phyloP scores from a whole-genome alignment of 2,797 vertebrate genomes.

The Dendrocincla fuliginosa region DNA sequence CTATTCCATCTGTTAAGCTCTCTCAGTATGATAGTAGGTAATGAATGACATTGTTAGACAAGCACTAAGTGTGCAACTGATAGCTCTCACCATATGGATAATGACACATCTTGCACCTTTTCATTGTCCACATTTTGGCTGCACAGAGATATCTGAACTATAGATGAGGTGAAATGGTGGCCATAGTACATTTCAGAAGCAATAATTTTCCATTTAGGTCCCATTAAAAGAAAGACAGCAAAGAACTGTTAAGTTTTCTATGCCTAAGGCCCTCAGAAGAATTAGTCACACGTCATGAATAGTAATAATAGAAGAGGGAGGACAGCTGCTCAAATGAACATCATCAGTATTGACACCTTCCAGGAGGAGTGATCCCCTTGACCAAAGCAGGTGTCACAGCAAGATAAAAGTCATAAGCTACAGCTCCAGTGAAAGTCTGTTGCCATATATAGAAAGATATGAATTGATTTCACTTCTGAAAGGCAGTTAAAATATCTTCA shows the following conservation, averaged over 20 bases:
- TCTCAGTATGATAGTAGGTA: neutral
- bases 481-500: neutral
- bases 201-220: slow-evolving; percentile 16
- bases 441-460: neutral
- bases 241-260: slow-evolving; percentile 10
- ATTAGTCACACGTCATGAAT: neutral
- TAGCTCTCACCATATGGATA: slow-evolving; percentile 41
- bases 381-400: slow-evolving; percentile 25
- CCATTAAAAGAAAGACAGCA: neutral
- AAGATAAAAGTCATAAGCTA: slow-evolving; percentile 39
- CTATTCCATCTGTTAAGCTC: neutral
- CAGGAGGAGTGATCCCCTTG: slow-evolving; percentile 24
- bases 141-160: neutral
- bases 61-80: slow-evolving; percentile 10
- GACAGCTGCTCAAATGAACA: slow-evolving; percentile 23
- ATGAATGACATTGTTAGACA: neutral
- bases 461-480: neutral
- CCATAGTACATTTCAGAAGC: neutral
- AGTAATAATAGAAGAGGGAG: slow-evolving; percentile 21
- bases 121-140: slow-evolving; percentile 9
- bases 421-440: neutral
- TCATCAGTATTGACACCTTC: slow-evolving; percentile 34
- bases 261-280: neutral
- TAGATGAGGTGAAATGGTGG: slow-evolving; percentile 14
- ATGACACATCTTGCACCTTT: slow-evolving; percentile 33